Evolutionary conservation across 2,797 vertebrate species (phyloP).

Genomic region (Tenualosa thibaudeaui): DNA sequence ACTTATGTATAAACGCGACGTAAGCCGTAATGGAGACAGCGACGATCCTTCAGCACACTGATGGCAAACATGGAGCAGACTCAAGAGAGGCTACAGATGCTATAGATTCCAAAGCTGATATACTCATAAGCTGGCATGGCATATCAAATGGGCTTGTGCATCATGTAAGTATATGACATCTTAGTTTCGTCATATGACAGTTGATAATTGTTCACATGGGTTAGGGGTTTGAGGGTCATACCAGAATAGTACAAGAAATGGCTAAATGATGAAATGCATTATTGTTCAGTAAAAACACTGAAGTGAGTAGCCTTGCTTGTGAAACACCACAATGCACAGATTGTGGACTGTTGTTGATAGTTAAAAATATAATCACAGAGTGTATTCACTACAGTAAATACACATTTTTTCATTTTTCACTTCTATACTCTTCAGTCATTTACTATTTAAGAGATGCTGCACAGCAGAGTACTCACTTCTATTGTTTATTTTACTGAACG

Average conservation of each 20-base stretch:
- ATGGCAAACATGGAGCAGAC: not conserved
- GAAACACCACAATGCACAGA: not conserved
- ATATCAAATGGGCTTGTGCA: not conserved
- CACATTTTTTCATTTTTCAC: too few relatives aligned
- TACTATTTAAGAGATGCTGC: not conserved
- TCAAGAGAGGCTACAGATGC: not conserved
- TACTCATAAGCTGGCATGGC: constrained; percentile 7
- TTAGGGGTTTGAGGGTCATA: not conserved
- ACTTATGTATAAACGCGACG: constrained; percentile 14
- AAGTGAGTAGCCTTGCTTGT: not conserved
- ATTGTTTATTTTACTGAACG: not conserved
- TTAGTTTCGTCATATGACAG: not conserved
- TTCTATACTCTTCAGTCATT: not conserved
- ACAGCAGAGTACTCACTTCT: not conserved
- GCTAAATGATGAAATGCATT: not conserved
- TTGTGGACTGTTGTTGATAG: not conserved
- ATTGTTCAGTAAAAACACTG: not conserved
- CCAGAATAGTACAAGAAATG: not conserved
- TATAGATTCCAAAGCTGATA: not conserved
- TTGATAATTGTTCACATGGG: not conserved
- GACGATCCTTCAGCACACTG: not conserved
- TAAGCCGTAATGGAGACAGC: constrained; percentile 10
- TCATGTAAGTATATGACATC: not conserved
- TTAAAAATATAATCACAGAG: too few relatives aligned
- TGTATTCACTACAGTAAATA: too few relatives aligned